Evolutionary conservation across 2,113 vertebrate species (phyloP), one percentile per base, ranked within the genome.

Genomic region (Labeo rohita): DNA sequence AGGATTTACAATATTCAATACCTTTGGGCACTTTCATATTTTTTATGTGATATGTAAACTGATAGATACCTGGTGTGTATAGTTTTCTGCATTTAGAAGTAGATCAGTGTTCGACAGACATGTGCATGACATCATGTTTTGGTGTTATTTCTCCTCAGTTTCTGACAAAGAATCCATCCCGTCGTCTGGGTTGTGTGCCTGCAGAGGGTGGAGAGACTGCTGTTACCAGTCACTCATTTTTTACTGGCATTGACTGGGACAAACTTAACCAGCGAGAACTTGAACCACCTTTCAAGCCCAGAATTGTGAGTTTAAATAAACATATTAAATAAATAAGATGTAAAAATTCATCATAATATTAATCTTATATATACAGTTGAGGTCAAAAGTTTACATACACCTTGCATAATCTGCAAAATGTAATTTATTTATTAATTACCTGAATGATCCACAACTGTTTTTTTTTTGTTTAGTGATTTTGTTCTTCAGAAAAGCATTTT

Each of bases 231-330:
- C 98, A 99, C 36, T 84, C 92, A 68, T 99, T 99, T 94, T 99
- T 99, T 91, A 90, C 92, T 18, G 91, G 91, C 83, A 95, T 99
- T 8, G 94, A 99, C 89, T 99, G 98, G 98, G 94, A 97, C 70
- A 95, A 96, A 83, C 94, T 99, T 63, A 97, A 97, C 92, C 94
- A 91, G 61, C 95, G 96, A 86, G 96, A 96, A 86, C 89, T 99
- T 43, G 97, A 98, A 89, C 98, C 98, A 0, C 98, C 98, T 0
- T 99, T 99, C 95, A 96, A 97, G 85, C 98, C 98, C 77, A 94
- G 97, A 86, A 99, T 99, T 6, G 98, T 99, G 95, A 92, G 95
- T 93, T 49, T 4, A 66, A 4, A 39, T 39, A 28, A 28, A 28
- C 28, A 39, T 39, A 39, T 39, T 39, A 39, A 39, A 39, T 39